phyloP scores from a whole-genome alignment of 2,113 vertebrate genomes.

The Cochlearius cochlearius region DNA sequence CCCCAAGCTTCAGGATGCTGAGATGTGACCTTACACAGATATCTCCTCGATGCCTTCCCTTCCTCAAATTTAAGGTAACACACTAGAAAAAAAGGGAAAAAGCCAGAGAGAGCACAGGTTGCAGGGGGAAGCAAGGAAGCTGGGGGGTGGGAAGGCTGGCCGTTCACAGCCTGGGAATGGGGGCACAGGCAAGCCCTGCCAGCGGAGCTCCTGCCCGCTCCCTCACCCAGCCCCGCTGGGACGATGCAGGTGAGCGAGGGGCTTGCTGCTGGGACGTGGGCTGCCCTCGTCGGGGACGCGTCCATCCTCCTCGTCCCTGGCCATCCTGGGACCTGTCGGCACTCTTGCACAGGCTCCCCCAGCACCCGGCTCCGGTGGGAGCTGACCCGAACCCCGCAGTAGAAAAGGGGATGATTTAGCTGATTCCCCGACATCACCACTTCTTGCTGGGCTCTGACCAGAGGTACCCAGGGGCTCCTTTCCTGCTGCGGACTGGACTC shows the following conservation, averaged over 20 bases:
- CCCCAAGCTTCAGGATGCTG: not conserved
- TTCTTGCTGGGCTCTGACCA: not conserved
- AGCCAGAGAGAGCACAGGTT: not conserved
- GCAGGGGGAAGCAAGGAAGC: fast-evolving
- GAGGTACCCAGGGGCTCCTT: not conserved
- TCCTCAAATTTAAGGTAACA: not conserved
- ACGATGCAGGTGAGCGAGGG: not conserved
- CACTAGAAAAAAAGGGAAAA: not conserved
- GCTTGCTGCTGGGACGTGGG: fast-evolving
- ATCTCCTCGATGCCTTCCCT: not conserved
- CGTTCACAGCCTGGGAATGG: not conserved
- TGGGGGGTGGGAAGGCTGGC: fast-evolving
- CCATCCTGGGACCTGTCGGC: fast-evolving
- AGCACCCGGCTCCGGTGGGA: not conserved
- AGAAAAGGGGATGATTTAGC: not conserved
- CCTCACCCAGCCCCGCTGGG: not conserved
- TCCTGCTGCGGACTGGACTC: not conserved
- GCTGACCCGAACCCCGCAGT: fast-evolving
- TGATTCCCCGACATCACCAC: not conserved
- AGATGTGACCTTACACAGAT: not conserved
- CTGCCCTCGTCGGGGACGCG: fast-evolving
- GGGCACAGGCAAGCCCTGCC: not conserved
- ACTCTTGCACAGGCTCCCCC: not conserved
- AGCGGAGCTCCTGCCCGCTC: not conserved
- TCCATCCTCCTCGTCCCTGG: not conserved